Evolutionary conservation across 2,113 vertebrate species (phyloP).

Genomic region (Empidonax traillii): DNA sequence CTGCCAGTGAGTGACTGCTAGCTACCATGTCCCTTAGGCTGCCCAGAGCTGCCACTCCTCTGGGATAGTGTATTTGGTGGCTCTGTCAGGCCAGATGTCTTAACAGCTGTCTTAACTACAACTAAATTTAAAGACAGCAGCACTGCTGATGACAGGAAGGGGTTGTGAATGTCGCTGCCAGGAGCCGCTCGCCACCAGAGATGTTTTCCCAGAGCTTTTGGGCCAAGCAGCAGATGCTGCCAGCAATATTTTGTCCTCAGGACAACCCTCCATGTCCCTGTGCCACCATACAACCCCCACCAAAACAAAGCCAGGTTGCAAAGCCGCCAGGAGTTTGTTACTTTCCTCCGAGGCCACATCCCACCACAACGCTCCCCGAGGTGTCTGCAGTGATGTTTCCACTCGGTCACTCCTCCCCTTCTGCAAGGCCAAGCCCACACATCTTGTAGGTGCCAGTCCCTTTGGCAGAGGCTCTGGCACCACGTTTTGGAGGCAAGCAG

Average conservation of each 20-base stretch:
- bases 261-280: fast-evolving
- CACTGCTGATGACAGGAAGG: background rate
- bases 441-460: background rate
- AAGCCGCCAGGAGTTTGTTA: fast-evolving
- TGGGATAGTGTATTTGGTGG: background rate
- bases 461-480: background rate
- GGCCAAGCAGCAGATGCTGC: background rate
- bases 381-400: background rate
- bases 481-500: background rate
- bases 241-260: background rate
- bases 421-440: background rate
- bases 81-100: background rate
- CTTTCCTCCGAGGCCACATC: fast-evolving
- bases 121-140: background rate
- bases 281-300: background rate
- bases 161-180: background rate
- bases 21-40: background rate
- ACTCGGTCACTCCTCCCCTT: background rate
- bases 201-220: background rate
- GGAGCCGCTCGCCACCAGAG: background rate
- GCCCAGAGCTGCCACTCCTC: background rate
- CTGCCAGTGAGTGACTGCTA: background rate
- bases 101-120: background rate
- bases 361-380: fast-evolving
- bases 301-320: background rate